Conservation (phyloP, 2,888 invertebrate species). For the Pogonocherus hispidulus region DNA sequence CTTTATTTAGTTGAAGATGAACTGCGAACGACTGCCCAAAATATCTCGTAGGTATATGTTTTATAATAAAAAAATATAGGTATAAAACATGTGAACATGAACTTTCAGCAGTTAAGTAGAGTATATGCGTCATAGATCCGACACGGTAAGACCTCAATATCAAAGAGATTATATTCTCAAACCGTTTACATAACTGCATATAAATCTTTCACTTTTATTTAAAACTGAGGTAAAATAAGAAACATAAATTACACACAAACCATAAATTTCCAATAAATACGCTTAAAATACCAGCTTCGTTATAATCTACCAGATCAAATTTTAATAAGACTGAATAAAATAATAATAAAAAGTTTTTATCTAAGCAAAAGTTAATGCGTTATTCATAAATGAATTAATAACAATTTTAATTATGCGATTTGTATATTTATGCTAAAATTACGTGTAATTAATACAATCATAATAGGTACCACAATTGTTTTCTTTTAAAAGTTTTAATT, state of each 20-base stretch:
- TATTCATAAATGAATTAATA: slow-evolving; percentile 9
- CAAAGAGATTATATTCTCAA: slow-evolving; percentile 14
- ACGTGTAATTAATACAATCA: too few species aligned
- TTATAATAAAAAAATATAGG: too few species aligned
- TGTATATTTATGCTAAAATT: not conserved
- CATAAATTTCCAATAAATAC: slow-evolving; percentile 8
- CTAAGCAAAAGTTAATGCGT: not conserved
- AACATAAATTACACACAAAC: slow-evolving; percentile 9
- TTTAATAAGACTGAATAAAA: slow-evolving; percentile 15
- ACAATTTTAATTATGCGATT: not conserved
- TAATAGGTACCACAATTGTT: too few species aligned
- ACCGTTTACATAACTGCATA: slow-evolving; percentile 2
- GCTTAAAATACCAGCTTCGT: not conserved
- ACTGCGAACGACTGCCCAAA: too few species aligned
- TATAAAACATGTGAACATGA: too few species aligned
- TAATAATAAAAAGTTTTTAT: not conserved
- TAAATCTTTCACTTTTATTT: slow-evolving; percentile 17
- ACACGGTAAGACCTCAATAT: slow-evolving; percentile 1
- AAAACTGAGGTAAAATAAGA: slow-evolving; percentile 19
- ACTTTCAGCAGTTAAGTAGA: too few species aligned
- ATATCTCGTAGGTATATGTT: too few species aligned
- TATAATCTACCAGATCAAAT: not conserved
- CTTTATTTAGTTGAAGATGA: too few species aligned
- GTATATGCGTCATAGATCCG: not conserved
- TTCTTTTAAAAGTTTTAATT: too few species aligned